Base-by-base conservation (phyloP, 1,140 invertebrate species). In the Philaenus spumarius region DNA sequence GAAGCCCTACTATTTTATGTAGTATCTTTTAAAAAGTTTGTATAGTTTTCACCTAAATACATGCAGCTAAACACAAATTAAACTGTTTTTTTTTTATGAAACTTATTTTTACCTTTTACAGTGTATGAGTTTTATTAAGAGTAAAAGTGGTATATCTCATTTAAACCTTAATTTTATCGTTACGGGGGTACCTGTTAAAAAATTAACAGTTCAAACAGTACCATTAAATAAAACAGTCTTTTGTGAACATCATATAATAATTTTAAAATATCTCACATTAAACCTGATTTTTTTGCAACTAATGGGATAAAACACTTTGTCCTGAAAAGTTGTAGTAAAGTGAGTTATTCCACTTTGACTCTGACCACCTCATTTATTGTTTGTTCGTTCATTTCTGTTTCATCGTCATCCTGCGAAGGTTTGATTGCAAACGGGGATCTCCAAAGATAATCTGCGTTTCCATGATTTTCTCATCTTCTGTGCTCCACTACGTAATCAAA, bases 141-240 rank as follows among this genome's bases (percentile, higher is more conserved):
- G 15, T 47, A 9, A 47, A 47, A 47, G 20, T 47, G 45, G 45
- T 47, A 19, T 47, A 47, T 23, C 20, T 47, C 45, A 23, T 47
- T 23, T 23, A 47, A 19, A 19, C 45, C 45, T 47, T 47, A 7
- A 23, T 23, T 3, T 23, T 23, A 47, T n/a, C 45, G 26, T 47
- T 23, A 19, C 45, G n/a, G n/a, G n/a, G n/a, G n/a, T n/a, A n/a
- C 45, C 6, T 9, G 11, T 20, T 9, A n/a, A 47, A 22, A 47
- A 47, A 22, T 23, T 22, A 23, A n/a, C 22, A 47, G 26, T n/a
- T 5, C 22, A 6, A 23, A 23, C 22, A 47, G 11, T 3, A 47
- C 22, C 26, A 47, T 47, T 47, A n/a, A n/a, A n/a, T 47, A 17
- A 19, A 22, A 17, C 19, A 20, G 2, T 23, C 19, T 23, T 23